Conservation (phyloP, 1,140 invertebrate genomes). For the Micrasema minimum region DNA sequence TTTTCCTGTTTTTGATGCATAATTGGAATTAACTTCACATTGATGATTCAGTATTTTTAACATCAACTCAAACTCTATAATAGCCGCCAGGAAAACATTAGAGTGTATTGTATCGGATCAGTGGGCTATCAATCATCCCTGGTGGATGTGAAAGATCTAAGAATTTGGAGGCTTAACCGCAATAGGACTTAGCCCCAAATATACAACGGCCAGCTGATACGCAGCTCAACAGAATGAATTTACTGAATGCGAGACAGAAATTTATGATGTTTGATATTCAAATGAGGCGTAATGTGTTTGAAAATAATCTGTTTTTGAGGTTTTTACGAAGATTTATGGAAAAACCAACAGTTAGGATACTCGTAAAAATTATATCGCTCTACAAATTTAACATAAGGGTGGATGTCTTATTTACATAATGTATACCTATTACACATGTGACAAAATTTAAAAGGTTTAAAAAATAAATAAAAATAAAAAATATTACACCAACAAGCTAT, state of each 20-base stretch:
- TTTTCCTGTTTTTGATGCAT: too few species aligned
- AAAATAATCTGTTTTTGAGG: conserved; percentile 2
- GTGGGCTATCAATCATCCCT: conserved; percentile 26
- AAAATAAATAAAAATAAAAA: too few species aligned
- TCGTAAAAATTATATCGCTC: too few species aligned
- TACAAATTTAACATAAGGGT: too few species aligned
- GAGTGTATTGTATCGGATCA: conserved; percentile 34
- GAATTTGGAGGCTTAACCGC: conserved; percentile 12
- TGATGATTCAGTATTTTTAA: conserved; percentile 20
- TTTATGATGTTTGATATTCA: conserved; percentile 12
- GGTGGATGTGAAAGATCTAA: conserved; percentile 15
- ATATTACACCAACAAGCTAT: too few species aligned
- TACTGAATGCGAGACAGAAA: neutral
- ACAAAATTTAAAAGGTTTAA: too few species aligned
- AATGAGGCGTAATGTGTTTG: conserved; percentile 21
- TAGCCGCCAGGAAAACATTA: conserved; percentile 24
- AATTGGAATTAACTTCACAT: conserved; percentile 23
- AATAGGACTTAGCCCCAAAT: neutral
- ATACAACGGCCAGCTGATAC: neutral
- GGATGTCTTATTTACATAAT: too few species aligned
- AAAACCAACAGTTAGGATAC: too few species aligned
- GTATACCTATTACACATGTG: too few species aligned
- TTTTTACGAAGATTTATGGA: too few species aligned
- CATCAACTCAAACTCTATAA: neutral
- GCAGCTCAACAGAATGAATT: neutral